Evolutionary conservation across 1,140 invertebrate species (phyloP), one percentile per base, ranked within the genome.

Genomic region (Anastatus disparis): DNA sequence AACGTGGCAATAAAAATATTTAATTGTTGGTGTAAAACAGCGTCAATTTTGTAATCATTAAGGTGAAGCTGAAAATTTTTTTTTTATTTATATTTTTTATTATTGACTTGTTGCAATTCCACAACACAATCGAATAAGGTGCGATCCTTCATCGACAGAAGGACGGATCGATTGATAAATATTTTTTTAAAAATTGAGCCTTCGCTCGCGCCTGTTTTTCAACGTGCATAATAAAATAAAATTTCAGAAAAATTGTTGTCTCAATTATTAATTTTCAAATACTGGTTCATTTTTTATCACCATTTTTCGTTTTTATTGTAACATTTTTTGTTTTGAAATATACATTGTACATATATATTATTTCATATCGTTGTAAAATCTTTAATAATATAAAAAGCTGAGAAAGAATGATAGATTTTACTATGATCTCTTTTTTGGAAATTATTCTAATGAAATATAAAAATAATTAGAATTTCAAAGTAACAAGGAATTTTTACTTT

Each of bases 161-260:
- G 38, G 42, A 42, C 35, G 52, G 8, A 56, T 24, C n/a, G 56
- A 64, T 38, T n/a, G 13, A 44, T 27, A 7, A 58, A 42, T 61
- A 63, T 56, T 53, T 62, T 56, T 63, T 61, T 1, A 46, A 59
- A 50, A 69, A 56, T 48, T 65, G 27, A 58, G 50, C 13, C 26
- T 42, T 64, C 26, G 29, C 53, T 65, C 26, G 38, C 50, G 69
- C 53, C 69, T 65, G 61, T 71, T 71, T 59, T 71, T 65, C 42
- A 71, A 58, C 26, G 29, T 64, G 61, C 42, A 71, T 65, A 64
- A 71, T 64, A 71, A 65, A 71, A 24, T 58, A 38, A 71, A 71
- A 64, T 48, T 65, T 40, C 20, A 58, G 13, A 10, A 38, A 64
- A 67, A 29, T 40, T n/a, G 10, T 48, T 62, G n/a, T 35, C 17